Conservation (phyloP, 2,888 invertebrate genomes). For the Ophion obscuratus region DNA sequence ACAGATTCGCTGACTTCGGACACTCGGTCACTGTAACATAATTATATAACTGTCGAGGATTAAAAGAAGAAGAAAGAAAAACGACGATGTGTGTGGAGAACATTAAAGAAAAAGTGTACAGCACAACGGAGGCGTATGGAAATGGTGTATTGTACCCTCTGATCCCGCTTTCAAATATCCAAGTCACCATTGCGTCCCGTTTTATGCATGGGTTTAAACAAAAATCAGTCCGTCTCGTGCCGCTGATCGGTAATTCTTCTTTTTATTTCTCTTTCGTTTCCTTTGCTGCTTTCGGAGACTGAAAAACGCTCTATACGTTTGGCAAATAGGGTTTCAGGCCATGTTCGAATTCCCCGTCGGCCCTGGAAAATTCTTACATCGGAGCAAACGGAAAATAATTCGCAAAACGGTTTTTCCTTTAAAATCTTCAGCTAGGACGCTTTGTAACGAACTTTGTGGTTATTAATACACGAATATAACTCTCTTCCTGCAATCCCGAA, state of each 20-base stretch:
- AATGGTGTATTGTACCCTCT: slow-evolving; percentile 75
- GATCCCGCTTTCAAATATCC: slow-evolving; percentile 75
- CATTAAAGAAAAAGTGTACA: slow-evolving; percentile 76
- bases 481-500: slow-evolving; percentile 22
- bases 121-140: slow-evolving; percentile 75
- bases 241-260: slow-evolving; percentile 7
- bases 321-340: slow-evolving; percentile 9
- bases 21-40: slow-evolving; percentile 78
- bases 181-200: slow-evolving; percentile 66
- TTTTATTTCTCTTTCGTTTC: slow-evolving; percentile 1
- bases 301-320: slow-evolving; percentile 7
- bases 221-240: slow-evolving; percentile 4
- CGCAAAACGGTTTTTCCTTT: neutral
- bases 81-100: slow-evolving; percentile 73
- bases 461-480: slow-evolving; percentile 17
- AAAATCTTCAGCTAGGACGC: neutral
- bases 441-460: slow-evolving; percentile 23
- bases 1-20: slow-evolving; percentile 74
- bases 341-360: neutral
- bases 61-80: slow-evolving; percentile 67
- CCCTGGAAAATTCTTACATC: neutral
- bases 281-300: slow-evolving; percentile 30
- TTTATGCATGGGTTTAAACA: slow-evolving; percentile 72
- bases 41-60: slow-evolving; percentile 71
- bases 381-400: neutral